These are phyloP conservation scores for Luperina nickerlii DNA, from an alignment of 2,888 invertebrate species.

Conservation along the genomic window DNA sequence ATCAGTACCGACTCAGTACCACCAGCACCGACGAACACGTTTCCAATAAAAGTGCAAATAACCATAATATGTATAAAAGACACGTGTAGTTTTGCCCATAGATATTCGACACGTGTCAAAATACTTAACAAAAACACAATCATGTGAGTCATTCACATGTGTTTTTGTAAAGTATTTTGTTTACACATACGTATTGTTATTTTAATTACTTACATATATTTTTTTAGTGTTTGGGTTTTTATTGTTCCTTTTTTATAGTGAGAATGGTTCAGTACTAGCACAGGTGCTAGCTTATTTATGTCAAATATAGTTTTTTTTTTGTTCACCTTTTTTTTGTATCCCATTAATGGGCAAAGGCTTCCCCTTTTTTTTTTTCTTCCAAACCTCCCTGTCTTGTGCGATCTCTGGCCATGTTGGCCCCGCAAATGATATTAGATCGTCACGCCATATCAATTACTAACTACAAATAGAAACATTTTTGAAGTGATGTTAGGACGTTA, in stretches of 20 bases:
- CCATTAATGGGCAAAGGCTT: too few relatives aligned
- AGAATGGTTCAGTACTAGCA: background rate
- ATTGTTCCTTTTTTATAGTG: background rate
- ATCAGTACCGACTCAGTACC: slow-evolving; percentile 9
- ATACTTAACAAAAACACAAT: background rate
- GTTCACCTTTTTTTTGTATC: too few relatives aligned
- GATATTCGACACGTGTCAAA: slow-evolving; percentile 27
- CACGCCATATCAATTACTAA: background rate
- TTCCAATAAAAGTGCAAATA: slow-evolving; percentile 22
- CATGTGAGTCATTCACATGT: slow-evolving; percentile 36
- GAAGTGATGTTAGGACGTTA: background rate
- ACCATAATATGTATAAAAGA: slow-evolving; percentile 11
- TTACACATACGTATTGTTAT: slow-evolving; percentile 13
- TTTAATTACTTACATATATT: background rate
- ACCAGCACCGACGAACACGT: slow-evolving; percentile 3
- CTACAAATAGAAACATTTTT: background rate
- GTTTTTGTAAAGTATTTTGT: slow-evolving; percentile 34
- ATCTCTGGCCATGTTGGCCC: too few relatives aligned
- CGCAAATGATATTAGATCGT: too few relatives aligned
- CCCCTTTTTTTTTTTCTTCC: too few relatives aligned
- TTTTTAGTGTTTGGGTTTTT: background rate
- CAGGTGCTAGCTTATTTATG: background rate
- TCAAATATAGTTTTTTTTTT: too few relatives aligned
- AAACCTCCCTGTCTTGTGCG: too few relatives aligned
- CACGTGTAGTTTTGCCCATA: background rate